Conservation (phyloP, 1,140 invertebrate species). For the Tetramorium alpestre region DNA sequence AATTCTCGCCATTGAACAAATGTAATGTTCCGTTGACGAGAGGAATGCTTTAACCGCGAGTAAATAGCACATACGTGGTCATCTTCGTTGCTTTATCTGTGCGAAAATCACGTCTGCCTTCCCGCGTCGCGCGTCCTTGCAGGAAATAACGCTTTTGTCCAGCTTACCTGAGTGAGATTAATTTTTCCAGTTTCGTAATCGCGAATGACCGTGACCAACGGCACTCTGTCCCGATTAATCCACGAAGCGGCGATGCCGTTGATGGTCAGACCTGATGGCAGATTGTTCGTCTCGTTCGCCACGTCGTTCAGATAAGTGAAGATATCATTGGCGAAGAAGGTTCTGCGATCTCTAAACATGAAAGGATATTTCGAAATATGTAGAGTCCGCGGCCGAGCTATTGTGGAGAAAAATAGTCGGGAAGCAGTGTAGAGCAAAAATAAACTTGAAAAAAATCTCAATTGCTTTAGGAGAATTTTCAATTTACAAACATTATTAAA, state of each 20-base stretch:
- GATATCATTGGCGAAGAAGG: constrained; percentile 92
- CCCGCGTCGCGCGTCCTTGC: constrained; percentile 56
- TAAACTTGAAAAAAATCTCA: not conserved
- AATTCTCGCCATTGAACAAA: not conserved
- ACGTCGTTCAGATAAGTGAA: constrained; percentile 92
- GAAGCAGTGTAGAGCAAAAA: constrained; percentile 38
- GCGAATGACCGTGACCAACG: constrained; percentile 91
- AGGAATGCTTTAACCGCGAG: constrained; percentile 6
- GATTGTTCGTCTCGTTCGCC: constrained; percentile 86
- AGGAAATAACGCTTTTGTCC: constrained; percentile 36
- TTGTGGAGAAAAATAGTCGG: constrained; percentile 14
- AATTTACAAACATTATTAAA: not conserved
- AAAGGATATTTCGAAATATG: constrained; percentile 10
- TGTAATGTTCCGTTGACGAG: constrained; percentile 24
- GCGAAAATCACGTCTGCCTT: constrained; percentile 63
- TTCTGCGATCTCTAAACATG: constrained; percentile 88
- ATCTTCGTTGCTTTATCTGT: constrained; percentile 58
- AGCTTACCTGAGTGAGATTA: constrained; percentile 88
- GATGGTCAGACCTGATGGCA: constrained; percentile 87
- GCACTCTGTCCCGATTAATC: constrained; percentile 93
- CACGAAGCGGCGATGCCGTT: constrained; percentile 91
- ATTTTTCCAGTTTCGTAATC: constrained; percentile 89
- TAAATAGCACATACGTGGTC: constrained; percentile 8
- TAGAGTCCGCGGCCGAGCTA: not conserved
- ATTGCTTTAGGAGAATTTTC: not conserved